Evolutionary conservation across 2,797 vertebrate genomes (phyloP), one percentile per base, ranked within the genome.

Genomic region (Sus cebifrons): DNA sequence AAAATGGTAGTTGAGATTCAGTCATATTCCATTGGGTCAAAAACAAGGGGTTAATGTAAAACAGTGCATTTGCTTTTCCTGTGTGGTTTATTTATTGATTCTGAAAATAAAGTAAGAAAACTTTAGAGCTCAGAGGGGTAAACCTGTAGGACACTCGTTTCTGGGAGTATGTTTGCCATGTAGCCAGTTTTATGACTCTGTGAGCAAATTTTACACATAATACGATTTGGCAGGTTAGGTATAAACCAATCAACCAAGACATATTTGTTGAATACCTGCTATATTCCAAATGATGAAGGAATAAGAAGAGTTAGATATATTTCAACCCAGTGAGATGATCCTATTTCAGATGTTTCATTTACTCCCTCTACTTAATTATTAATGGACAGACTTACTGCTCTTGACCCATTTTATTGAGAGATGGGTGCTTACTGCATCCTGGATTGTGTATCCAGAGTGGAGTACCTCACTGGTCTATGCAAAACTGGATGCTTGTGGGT

Each of bases 1-100:
- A 89, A 78, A 83, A 70, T 32, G 52, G n/a, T 82, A 70, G n/a
- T 49, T 89, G 68, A 79, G 18, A 56, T 10, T 85, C 49, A 95
- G 84, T 91, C 44, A 64, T 91, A 79, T 73, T 62, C 13, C 82
- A 36, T 21, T 79, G 73, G 36, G 29, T 74, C 25, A 52, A 40
- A 36, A 89, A 49, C 9, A 62, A 58, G 27, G 8, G 25, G 14
- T 73, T 86, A 44, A 32, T 86, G 9, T 32, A 89, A 94, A 93
- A 23, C 40, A 67, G 21, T 18, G 3, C 3, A 18, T 77, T 74
- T 89, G 10, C 40, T 79, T 91, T 93, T 68, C 29, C 74, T 64
- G 1, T 40, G 25, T 96, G 62, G 32, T 64, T 91, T 70, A 32
- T n/a, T 68, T 91, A 52, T n/a, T 89, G 52, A 11, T 36, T 91